These are phyloP conservation scores for Scaptomyza graminum DNA, from an alignment of 1,140 invertebrate genomes.

Conservation along the genomic window DNA sequence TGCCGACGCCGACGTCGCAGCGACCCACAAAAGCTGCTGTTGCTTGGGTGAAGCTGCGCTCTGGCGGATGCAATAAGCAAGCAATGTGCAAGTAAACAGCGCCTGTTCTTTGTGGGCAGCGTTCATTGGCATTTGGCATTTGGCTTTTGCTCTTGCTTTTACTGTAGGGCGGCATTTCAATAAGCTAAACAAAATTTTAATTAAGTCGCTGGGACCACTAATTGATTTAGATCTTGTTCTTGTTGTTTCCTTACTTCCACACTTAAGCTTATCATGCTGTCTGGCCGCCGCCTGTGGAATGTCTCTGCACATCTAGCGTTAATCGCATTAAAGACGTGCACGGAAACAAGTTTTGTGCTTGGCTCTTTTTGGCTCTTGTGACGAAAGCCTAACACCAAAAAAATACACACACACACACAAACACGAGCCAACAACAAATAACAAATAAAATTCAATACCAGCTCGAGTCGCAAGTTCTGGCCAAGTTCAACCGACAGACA, in stretches of 20 bases:
- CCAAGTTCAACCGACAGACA: slow-evolving; percentile 65
- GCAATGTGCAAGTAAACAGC: slow-evolving; percentile 45
- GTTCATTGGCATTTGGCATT: slow-evolving; percentile 71
- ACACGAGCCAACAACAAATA: slow-evolving; percentile 18
- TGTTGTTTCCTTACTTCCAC: slow-evolving; percentile 18
- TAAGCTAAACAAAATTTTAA: slow-evolving; percentile 76
- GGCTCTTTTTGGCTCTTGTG: slow-evolving; percentile 21
- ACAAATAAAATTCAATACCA: slow-evolving; percentile 64
- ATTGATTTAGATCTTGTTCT: slow-evolving; percentile 63
- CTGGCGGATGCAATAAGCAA: slow-evolving; percentile 40
- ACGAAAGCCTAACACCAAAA: slow-evolving; percentile 45
- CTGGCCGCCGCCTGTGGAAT: slow-evolving; percentile 26
- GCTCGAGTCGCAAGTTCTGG: slow-evolving; percentile 55
- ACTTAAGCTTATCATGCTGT: slow-evolving; percentile 23
- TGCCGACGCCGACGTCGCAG: slow-evolving; percentile 18
- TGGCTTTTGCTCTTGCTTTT: too few relatives aligned
- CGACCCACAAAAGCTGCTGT: slow-evolving; percentile 63
- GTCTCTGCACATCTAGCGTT: slow-evolving; percentile 33
- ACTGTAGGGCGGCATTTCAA: slow-evolving; percentile 49
- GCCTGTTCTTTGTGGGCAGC: slow-evolving; percentile 55
- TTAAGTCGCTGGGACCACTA: slow-evolving; percentile 69
- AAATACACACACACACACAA: slow-evolving; percentile 19
- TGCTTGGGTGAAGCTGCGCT: slow-evolving; percentile 27
- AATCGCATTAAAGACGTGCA: slow-evolving; percentile 46
- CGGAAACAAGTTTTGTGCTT: slow-evolving; percentile 43